Percentiles rank a stretch among this genome's conserved stretches.
phyloP scores from a whole-genome alignment of 2,888 invertebrate species.

The Coleophora flavipennella region DNA sequence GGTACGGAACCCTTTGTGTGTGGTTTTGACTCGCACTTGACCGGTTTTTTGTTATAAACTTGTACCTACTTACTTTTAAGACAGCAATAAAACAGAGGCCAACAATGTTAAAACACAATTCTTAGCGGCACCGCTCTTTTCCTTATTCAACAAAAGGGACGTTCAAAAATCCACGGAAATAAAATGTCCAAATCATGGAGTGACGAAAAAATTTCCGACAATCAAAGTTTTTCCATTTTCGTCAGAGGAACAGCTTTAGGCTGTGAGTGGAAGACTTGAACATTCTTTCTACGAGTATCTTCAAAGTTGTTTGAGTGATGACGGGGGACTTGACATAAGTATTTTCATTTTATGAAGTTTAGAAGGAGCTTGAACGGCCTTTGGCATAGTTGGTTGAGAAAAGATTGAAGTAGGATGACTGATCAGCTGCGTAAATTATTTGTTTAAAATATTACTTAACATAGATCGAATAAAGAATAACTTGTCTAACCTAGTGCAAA shows the following conservation, averaged over 20 bases:
- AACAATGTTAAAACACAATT: not conserved
- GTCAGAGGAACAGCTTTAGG: constrained; percentile 39
- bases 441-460: too few relatives aligned
- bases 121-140: too few relatives aligned
- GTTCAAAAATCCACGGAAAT: constrained; percentile 3
- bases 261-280: constrained; percentile 21
- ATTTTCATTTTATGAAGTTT: constrained; percentile 38
- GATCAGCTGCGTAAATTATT: too few relatives aligned
- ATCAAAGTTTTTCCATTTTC: constrained; percentile 69
- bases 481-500: too few relatives aligned
- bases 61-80: too few relatives aligned
- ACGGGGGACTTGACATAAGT: constrained; percentile 27
- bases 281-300: constrained; percentile 23
- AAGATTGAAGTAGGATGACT: too few relatives aligned
- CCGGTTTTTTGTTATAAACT: too few relatives aligned
- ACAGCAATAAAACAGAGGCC: not conserved
- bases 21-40: too few relatives aligned
- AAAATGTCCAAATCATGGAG: constrained; percentile 51
- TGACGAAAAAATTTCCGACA: constrained; percentile 54
- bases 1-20: too few relatives aligned
- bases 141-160: not conserved
- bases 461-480: too few relatives aligned
- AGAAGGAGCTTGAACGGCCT: too few relatives aligned
- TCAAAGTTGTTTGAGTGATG: constrained; percentile 41
- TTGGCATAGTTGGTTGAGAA: too few relatives aligned